Base-by-base conservation (phyloP, 2,888 invertebrate species). In the Drosophila histrio region DNA sequence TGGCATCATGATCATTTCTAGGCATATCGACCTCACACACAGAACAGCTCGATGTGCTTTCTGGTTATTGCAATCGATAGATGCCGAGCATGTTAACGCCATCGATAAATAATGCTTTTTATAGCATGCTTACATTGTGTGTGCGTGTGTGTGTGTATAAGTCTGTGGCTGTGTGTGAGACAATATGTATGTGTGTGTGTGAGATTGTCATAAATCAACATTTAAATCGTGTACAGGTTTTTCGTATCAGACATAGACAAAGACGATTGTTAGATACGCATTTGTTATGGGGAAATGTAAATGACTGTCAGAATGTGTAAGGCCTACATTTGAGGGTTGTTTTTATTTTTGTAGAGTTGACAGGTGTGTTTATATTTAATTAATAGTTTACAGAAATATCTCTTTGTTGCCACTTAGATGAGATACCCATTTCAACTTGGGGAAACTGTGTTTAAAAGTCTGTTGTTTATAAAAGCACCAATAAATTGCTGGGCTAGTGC, bases 31-130 rank as follows among this genome's bases (percentile, higher is more conserved):
- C n/a, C n/a, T n/a, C n/a, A n/a, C n/a, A n/a, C n/a, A 28, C 7
- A 30, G 30, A 26, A 36, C 34, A 15, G 34, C 24, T 22, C 41
- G 38, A 49, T 32, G 41, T 47, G 43, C 32, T 19, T 22, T 50
- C 26, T 15, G 44, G 11, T 38, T 59, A 47, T 65, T 66, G 59
- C 59, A n/a, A 3, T 22, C 50, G 34, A 66, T 53, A 39, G 43
- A 44, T 58, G 53, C 47, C 47, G 39, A 38, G 43, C 59, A 58
- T 46, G 24, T 68, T 56, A 62, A 60, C 66, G 83, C 73, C 53
- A 85, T 79, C 79, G 79, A 80, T 85, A 85, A 79, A 86, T 82
- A 82, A 82, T 69, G 82, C 34, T 73, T 62, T 63, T 57, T 59
- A 41, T 64, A 19, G 68, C 61, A 46, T 53, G 61, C 61, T 72